Evolutionary conservation across 2,113 vertebrate species (phyloP).

Genomic region (Struthidea cinerea): DNA sequence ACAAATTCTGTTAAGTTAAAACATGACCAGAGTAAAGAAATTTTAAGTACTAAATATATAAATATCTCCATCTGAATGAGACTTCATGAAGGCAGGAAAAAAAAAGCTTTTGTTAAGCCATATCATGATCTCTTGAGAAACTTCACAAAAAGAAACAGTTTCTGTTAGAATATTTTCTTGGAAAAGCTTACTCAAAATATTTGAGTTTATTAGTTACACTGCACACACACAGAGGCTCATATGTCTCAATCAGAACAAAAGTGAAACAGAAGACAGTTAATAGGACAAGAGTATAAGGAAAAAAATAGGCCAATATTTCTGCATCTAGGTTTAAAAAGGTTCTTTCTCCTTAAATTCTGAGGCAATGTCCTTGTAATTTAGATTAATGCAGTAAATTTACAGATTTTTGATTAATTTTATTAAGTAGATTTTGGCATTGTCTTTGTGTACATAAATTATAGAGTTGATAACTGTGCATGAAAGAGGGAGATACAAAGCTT

Average conservation of each 20-base stretch:
- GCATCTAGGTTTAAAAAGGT: not conserved
- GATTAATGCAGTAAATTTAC: not conserved
- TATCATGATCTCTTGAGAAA: not conserved
- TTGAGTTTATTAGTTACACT: not conserved
- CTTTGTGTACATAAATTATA: not conserved
- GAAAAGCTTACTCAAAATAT: not conserved
- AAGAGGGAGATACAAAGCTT: not conserved
- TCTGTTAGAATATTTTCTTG: not conserved
- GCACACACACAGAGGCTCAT: not conserved
- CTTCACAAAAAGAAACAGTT: not conserved
- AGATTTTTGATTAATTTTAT: not conserved
- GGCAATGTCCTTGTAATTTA: not conserved
- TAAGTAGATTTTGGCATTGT: not conserved
- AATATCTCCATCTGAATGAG: not conserved
- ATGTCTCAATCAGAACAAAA: not conserved
- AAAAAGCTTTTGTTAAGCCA: not conserved
- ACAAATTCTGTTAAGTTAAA: not conserved
- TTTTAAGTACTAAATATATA: not conserved
- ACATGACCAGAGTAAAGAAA: not conserved
- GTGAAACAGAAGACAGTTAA: not conserved
- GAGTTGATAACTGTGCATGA: not conserved
- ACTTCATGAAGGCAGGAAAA: not conserved
- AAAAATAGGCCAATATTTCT: not conserved
- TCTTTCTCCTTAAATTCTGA: not conserved
- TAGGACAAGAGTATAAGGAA: not conserved